Evolutionary conservation across 2,797 vertebrate species (phyloP).

Genomic region (Gastrophryne carolinensis): DNA sequence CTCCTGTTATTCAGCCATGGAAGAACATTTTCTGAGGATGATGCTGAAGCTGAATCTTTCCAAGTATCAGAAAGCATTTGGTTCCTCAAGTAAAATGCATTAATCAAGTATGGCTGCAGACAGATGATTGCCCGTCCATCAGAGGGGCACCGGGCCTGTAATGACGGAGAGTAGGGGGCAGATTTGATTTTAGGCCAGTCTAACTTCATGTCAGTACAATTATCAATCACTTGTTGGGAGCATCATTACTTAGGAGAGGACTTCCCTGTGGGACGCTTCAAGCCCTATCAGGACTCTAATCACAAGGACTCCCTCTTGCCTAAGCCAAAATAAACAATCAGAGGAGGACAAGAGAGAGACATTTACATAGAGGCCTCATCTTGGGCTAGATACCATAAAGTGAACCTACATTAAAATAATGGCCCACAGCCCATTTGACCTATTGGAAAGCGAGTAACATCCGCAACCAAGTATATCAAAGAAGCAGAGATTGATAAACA

Average conservation of each 20-base stretch:
- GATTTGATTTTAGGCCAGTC: not conserved
- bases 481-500: no score
- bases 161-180: conserved; percentile 15
- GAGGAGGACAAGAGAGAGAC: not conserved
- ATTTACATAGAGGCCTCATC: not conserved
- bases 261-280: conserved; percentile 28
- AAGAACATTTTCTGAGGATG: no score
- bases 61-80: no score
- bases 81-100: no score
- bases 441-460: no score
- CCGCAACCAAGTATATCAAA: no score
- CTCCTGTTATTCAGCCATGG: no score
- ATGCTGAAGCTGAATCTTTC: no score
- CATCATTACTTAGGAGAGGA: conserved; percentile 34
- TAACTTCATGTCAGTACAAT: conserved; percentile 18
- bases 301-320: not conserved
- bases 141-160: not conserved
- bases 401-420: no score
- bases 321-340: conserved; percentile 23
- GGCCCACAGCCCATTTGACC: no score
- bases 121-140: not conserved
- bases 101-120: no score
- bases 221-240: conserved; percentile 39
- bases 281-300: conserved; percentile 1
- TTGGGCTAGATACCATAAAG: not conserved